Base-by-base conservation (phyloP, 2,797 vertebrate genomes). In the Propithecus perrieri region DNA sequence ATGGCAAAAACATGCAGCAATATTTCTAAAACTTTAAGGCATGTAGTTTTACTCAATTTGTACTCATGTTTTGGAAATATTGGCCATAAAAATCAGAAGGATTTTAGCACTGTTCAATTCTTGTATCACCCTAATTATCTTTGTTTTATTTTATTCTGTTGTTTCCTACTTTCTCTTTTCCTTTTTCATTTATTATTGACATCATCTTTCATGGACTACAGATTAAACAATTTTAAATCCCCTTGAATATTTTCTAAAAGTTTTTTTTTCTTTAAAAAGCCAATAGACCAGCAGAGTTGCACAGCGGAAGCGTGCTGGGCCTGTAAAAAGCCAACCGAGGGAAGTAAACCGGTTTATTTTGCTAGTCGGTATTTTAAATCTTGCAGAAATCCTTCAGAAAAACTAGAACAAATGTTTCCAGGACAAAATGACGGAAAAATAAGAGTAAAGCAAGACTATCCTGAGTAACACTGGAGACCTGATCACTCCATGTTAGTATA, bases 231-330 rank as follows among this genome's bases (percentile, higher is more conserved):
- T 88, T 24, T 7, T 46, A 94, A 22, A 92, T 7, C 55, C 5
- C 43, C 26, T 90, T 87, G 14, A 46, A 61, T 63, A 50, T 69
- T 88, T 30, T 96, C 94, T 63, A 18, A 96, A 91, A 35, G 92
- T 87, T 95, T 89, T 38, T 46, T 85, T 50, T 46, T n/a, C 12
- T 33, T 30, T 30, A 63, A 30, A 63, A 38, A 35, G 13, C 5
- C 26, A 17, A 67, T 11, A 57, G 55, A 57, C 8, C 55, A 57
- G 22, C 55, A 57, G 55, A 57, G 55, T 57, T 57, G 22, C 22
- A 3, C 22, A 57, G 55, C 2, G 3, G 55, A 57, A 57, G 55
- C 3, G 22, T 57, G 55, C 55, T 57, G 55, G 22, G 22, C 55
- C 55, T 8, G 3, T 30, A 63, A 30, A 63, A 38, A 35, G 13